Conservation (phyloP, 2,888 invertebrate genomes). For the Harmothoe impar region DNA sequence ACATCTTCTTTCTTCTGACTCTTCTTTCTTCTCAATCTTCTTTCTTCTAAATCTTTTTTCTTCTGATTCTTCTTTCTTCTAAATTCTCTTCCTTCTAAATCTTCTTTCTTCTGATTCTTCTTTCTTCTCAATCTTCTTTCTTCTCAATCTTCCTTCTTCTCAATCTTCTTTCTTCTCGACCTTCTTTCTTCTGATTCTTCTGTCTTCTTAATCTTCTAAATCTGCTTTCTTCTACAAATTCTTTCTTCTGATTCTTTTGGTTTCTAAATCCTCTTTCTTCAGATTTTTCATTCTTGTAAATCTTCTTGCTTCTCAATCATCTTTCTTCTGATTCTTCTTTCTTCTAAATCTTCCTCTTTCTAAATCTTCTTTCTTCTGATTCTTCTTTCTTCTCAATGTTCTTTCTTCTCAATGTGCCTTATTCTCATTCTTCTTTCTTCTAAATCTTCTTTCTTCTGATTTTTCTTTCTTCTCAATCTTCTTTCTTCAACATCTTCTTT, state of each 20-base stretch:
- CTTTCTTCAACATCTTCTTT: not conserved
- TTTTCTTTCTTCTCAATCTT: not conserved
- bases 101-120: too few species aligned
- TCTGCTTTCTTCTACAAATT: too few species aligned
- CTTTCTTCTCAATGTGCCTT: not conserved
- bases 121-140: not conserved
- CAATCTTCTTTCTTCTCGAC: too few species aligned
- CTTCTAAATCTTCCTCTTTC: not conserved
- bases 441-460: constrained; percentile 6
- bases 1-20: not conserved
- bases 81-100: too few species aligned
- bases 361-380: constrained; percentile 27
- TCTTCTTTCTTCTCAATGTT: not conserved
- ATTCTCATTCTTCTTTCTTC: not conserved
- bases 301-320: not conserved
- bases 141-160: constrained; percentile 34
- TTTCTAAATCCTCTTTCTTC: too few species aligned
- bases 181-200: too few species aligned
- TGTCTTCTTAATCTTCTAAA: too few species aligned
- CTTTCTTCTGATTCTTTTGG: too few species aligned
- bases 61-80: too few species aligned
- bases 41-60: not conserved
- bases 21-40: not conserved
- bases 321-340: constrained; percentile 36
- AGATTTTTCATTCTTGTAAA: too few species aligned